These are phyloP conservation scores for Pterostichus niger DNA, from an alignment of 2,888 invertebrate genomes.

Conservation along the genomic window DNA sequence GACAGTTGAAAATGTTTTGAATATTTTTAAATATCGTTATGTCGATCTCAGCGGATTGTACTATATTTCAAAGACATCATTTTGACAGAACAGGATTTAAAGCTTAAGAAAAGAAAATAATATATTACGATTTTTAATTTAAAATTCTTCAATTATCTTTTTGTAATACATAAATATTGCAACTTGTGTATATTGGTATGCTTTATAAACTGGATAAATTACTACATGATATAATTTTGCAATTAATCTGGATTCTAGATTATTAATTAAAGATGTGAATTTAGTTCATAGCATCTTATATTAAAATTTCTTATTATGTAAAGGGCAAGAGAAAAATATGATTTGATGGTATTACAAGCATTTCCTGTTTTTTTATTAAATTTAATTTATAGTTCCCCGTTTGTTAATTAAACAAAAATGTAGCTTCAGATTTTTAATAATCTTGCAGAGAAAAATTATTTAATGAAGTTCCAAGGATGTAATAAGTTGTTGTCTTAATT, in stretches of 20 bases:
- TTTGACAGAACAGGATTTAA: too few species aligned
- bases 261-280: constrained; percentile 9
- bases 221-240: too few species aligned
- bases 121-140: too few species aligned
- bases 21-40: constrained; percentile 24
- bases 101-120: too few species aligned
- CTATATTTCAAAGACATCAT: too few species aligned
- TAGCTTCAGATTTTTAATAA: constrained; percentile 22
- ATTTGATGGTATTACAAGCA: not conserved
- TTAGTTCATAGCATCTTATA: not conserved
- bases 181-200: too few species aligned
- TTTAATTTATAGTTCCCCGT: constrained; percentile 37
- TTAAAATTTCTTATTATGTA: constrained; percentile 44
- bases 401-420: constrained; percentile 48
- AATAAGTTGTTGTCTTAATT: constrained; percentile 64
- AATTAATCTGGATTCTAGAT: too few species aligned
- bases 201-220: too few species aligned
- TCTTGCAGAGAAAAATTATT: constrained; percentile 38
- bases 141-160: too few species aligned
- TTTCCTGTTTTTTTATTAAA: constrained; percentile 40
- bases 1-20: constrained; percentile 22
- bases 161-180: too few species aligned
- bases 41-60: not conserved
- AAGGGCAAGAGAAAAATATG: constrained; percentile 1
- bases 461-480: constrained; percentile 62